These are phyloP conservation scores for Maniola jurtina DNA, from an alignment of 1,140 invertebrate genomes.

Conservation along the genomic window DNA sequence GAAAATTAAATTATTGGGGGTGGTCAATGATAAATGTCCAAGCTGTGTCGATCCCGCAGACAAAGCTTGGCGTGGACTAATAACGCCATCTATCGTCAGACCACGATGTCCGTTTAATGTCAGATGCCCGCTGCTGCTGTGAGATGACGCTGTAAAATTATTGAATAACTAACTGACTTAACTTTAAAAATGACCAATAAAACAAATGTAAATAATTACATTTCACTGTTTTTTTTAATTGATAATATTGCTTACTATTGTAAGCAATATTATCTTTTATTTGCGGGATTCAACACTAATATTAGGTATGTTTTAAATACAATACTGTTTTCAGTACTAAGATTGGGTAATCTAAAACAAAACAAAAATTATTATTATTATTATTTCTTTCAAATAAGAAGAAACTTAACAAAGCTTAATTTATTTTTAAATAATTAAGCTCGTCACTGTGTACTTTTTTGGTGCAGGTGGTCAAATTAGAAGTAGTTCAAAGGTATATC, in stretches of 20 bases:
- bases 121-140: slow-evolving; percentile 40
- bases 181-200: background rate
- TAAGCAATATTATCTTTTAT: too few species aligned
- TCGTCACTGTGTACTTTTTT: background rate
- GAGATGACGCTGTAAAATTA: slow-evolving; percentile 39
- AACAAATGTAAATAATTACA: background rate
- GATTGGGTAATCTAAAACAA: too few species aligned
- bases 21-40: slow-evolving; percentile 63
- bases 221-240: too few species aligned
- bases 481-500: slow-evolving; percentile 18
- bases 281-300: too few species aligned
- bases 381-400: too few species aligned
- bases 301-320: too few species aligned
- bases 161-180: background rate
- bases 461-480: background rate
- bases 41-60: slow-evolving; percentile 57
- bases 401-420: too few species aligned
- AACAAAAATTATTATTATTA: too few species aligned
- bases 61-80: slow-evolving; percentile 59
- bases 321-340: too few species aligned
- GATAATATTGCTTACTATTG: too few species aligned
- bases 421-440: too few species aligned
- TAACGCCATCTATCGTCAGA: slow-evolving; percentile 68
- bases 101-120: slow-evolving; percentile 48
- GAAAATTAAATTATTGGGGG: slow-evolving; percentile 68